Evolutionary conservation across 2,113 vertebrate species (phyloP), one percentile per base, ranked within the genome.

Genomic region (Albula goreensis): DNA sequence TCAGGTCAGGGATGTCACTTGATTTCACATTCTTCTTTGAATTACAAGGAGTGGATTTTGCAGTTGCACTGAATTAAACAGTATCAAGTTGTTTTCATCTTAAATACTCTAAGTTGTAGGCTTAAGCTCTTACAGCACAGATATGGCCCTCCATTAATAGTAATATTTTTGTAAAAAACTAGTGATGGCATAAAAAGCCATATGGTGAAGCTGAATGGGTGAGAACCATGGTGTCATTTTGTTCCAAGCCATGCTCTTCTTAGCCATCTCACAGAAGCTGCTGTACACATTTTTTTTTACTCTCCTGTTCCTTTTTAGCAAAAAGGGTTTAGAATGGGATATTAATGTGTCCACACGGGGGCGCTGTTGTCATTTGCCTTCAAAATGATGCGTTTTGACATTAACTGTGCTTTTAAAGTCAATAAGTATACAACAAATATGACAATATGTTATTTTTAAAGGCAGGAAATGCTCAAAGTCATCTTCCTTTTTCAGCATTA

Each of bases 311-410:
- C 49, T 22, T 11, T 5, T 17, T 1, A 25, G 41, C 51, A 50
- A 50, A 17, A 56, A 17, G 79, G 53, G 22, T n/a, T 19, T 52
- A 78, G 51, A 12, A 63, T 17, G 10, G 11, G 57, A 31, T 86
- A 70, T 50, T 41, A 9, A 11, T 60, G 19, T 50, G 85, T 60
- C 85, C 85, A 86, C 85, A 83, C 11, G 41, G 85, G 81, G 81
- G 85, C 53, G 53, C 85, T 86, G 81, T 86, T 86, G 81, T 49
- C 51, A 80, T 86, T 82, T 78, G 13, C 52, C 66, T 52, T 49
- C 49, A 79, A 60, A 57, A n/a, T 31, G 51, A 79, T 56, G 19
- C 50, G 15, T 66, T 83, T 48, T 25, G 52, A 56, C 50, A 78
- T 57, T 57, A 49, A 79, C 56, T 12, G 77, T 85, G 74, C 74